Conservation (phyloP, 2,113 vertebrate species). For the Ginglymostoma cirratum region DNA sequence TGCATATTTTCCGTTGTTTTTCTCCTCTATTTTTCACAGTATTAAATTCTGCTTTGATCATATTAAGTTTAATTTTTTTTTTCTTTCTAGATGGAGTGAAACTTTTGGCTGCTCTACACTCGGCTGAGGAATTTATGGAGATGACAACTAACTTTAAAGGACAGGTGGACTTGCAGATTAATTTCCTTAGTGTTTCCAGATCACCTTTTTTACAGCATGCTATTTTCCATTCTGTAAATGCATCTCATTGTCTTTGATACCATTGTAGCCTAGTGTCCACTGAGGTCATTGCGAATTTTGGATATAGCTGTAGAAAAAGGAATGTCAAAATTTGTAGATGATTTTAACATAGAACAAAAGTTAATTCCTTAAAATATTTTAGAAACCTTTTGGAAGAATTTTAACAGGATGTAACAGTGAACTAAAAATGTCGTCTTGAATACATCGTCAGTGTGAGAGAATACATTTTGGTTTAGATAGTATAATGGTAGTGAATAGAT, state of each 20-base stretch:
- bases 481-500: neutral
- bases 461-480: neutral
- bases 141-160: constrained; percentile 67
- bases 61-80: neutral
- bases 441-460: neutral
- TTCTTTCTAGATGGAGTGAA: constrained; percentile 56
- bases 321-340: neutral
- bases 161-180: constrained; percentile 58
- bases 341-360: neutral
- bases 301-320: neutral
- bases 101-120: constrained; percentile 71
- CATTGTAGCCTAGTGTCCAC: no score
- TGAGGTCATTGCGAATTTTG: neutral
- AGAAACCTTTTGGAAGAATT: neutral
- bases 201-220: neutral
- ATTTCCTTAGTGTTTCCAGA: neutral
- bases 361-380: neutral
- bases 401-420: neutral
- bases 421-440: neutral
- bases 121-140: constrained; percentile 79
- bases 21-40: neutral
- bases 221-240: neutral
- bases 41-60: neutral
- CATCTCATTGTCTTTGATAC: neutral
- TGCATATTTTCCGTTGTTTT: neutral